These are phyloP conservation scores for Drosophila sechellia DNA, from an alignment of 1,140 invertebrate genomes.

Conservation along the genomic window DNA sequence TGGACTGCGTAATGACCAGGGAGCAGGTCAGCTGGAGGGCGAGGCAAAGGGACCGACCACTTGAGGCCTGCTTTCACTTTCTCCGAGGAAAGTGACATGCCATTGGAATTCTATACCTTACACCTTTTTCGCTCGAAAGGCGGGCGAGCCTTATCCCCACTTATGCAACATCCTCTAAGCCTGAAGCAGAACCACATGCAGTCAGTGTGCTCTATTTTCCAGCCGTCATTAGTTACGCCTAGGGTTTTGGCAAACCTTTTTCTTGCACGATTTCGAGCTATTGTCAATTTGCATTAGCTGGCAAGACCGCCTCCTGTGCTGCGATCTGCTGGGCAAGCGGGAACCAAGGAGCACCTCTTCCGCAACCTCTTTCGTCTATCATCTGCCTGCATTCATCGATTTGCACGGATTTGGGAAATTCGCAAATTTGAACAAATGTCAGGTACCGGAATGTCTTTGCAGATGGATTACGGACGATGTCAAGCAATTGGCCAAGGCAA, in stretches of 20 bases:
- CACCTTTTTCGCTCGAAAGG: conserved; percentile 12
- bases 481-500: conserved; percentile 76
- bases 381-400: conserved; percentile 71
- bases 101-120: conserved; percentile 30
- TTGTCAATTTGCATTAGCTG: conserved; percentile 76
- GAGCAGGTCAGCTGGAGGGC: conserved; percentile 31
- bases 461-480: conserved; percentile 77
- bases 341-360: conserved; percentile 59
- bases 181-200: conserved; percentile 26
- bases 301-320: conserved; percentile 66
- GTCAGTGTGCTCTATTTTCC: conserved; percentile 25
- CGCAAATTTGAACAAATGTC: conserved; percentile 66
- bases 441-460: conserved; percentile 62
- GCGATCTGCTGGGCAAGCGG: conserved; percentile 9
- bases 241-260: conserved; percentile 69
- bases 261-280: conserved; percentile 45
- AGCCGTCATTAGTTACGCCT: conserved; percentile 69
- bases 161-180: conserved; percentile 55
- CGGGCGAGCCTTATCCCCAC: conserved; percentile 20
- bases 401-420: conserved; percentile 67
- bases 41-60: conserved; percentile 24
- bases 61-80: conserved; percentile 56
- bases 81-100: conserved; percentile 35
- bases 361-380: conserved; percentile 36
- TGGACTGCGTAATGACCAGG: conserved; percentile 54